Evolutionary conservation across 2,888 invertebrate genomes (phyloP).

Genomic region (Ectropis crepuscularia): DNA sequence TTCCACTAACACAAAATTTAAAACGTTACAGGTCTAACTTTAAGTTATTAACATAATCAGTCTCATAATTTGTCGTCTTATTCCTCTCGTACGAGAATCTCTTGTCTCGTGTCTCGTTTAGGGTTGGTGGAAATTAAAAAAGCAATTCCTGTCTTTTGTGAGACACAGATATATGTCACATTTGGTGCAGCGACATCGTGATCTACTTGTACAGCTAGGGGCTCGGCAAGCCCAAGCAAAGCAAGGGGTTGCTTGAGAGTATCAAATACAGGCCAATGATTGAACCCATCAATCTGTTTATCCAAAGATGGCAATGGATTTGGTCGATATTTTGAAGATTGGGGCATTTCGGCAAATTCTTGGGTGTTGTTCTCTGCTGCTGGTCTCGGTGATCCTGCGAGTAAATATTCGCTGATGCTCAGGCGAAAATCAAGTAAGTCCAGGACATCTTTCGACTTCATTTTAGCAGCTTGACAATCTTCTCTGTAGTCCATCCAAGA

Average conservation of each 20-base stretch:
- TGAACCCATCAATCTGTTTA: conserved; percentile 27
- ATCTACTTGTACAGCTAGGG: conserved; percentile 10
- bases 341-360: too few species aligned
- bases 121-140: too few species aligned
- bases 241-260: too few species aligned
- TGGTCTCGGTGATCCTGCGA: conserved; percentile 32
- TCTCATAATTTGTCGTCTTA: too few species aligned
- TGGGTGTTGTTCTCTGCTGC: background rate
- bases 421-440: conserved; percentile 35
- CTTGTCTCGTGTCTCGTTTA: too few species aligned
- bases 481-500: conserved; percentile 25
- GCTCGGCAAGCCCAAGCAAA: too few species aligned
- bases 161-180: conserved; percentile 35
- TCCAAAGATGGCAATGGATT: conserved; percentile 29
- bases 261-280: conserved; percentile 32
- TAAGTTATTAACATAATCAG: too few species aligned
- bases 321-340: conserved; percentile 17
- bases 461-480: too few species aligned
- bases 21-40: too few species aligned
- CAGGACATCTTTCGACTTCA: conserved; percentile 32
- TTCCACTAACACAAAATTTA: too few species aligned
- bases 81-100: too few species aligned
- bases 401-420: conserved; percentile 25
- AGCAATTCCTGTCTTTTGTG: conserved; percentile 6
- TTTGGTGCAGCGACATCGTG: conserved; percentile 33